Evolutionary conservation across 2,888 invertebrate genomes (phyloP), one percentile per base, ranked within the genome.

Genomic region (Tribolium freemani): DNA sequence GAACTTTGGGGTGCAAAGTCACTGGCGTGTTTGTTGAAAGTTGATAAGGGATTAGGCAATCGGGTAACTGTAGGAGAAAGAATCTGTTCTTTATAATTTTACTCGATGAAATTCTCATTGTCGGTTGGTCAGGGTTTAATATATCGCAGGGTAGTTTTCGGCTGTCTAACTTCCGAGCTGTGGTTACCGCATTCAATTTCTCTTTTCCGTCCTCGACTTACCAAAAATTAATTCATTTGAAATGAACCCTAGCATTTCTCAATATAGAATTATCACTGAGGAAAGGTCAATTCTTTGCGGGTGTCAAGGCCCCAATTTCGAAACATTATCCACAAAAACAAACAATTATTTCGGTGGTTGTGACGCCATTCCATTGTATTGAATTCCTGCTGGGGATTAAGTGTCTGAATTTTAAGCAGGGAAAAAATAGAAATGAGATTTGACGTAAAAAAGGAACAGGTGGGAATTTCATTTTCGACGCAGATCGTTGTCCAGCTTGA

Each of bases 401-500:
- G 26, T 26, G 26, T 26, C 26, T 26, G 26, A 26, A 26, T 26
- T 5, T 26, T 26, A 26, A 26, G 2, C 26, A 26, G 26, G 26
- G 26, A 45, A 45, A 45, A 30, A 48, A 61, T n/a, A 46, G 30
- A 63, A 51, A 51, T 44, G 63, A 5, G 51, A 45, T 20, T 45
- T 45, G 9, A 58, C 20, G 9, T 10, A 58, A 58, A 57, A 26
- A 53, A 54, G 21, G 63, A 63, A 64, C 64, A 64, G 54, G 64
- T 64, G 64, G 53, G 45, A 51, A 64, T 53, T 16, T 20, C 54
- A 64, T 64, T 53, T 64, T 53, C 54, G 44, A 16, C 8, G 64
- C 45, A 64, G 63, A 54, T 64, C 64, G 64, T 53, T 53, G 64
- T 53, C 64, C 64, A 53, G 53, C 54, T 21, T 54, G 64, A 53